Evolutionary conservation across 2,797 vertebrate genomes (phyloP).

Genomic region (Agapornis canus): DNA sequence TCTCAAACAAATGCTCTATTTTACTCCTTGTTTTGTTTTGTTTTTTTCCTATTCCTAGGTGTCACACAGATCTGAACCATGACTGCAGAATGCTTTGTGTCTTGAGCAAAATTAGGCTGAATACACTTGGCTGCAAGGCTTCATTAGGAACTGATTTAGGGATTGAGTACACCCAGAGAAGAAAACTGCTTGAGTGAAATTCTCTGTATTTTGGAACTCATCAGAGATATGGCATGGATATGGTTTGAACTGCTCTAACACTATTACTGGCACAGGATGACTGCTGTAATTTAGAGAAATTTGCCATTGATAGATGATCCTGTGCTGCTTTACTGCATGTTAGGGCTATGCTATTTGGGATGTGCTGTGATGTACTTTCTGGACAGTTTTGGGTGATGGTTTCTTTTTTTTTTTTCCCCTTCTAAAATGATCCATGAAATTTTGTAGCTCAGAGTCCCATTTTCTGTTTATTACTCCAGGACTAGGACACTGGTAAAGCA

Average conservation of each 20-base stretch:
- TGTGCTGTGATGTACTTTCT: not conserved
- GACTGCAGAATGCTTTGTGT: not conserved
- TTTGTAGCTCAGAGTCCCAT: not conserved
- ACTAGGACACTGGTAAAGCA: not conserved
- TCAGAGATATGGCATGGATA: not conserved
- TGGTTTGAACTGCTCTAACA: not conserved
- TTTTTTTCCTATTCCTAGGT: not conserved
- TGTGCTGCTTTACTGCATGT: not conserved
- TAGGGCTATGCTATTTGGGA: not conserved
- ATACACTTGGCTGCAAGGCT: not conserved
- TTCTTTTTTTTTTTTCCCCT: not conserved
- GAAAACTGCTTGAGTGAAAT: not conserved
- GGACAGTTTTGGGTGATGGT: accelerated
- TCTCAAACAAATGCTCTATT: not conserved
- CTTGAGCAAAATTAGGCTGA: not conserved
- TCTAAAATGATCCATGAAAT: not conserved
- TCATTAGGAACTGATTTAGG: not conserved
- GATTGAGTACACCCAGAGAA: not conserved
- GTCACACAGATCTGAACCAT: not conserved
- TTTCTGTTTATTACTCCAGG: not conserved
- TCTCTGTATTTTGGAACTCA: not conserved
- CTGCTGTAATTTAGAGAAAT: not conserved
- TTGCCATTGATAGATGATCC: not conserved
- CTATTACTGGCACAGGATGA: not conserved
- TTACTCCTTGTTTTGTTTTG: not conserved